Conservation (phyloP, 2,113 vertebrate species). For the Calyptommatus sinebrachiatus region DNA sequence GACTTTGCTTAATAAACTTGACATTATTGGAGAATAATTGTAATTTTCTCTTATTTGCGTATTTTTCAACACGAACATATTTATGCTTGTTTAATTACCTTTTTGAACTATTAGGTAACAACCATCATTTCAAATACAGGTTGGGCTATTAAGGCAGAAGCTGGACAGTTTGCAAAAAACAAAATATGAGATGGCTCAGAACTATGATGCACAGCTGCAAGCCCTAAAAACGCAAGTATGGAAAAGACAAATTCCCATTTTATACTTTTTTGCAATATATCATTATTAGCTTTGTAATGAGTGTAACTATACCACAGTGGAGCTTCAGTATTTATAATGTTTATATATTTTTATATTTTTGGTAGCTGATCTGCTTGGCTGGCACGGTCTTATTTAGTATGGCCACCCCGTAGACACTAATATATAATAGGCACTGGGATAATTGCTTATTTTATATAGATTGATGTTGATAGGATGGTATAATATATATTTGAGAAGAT, state of each 20-base stretch:
- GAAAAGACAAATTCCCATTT: constrained; percentile 37
- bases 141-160: constrained; percentile 71
- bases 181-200: constrained; percentile 68
- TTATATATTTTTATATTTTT: too few relatives aligned
- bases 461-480: too few relatives aligned
- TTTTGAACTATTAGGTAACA: constrained; percentile 39
- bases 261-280: neutral
- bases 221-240: constrained; percentile 75
- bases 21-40: neutral
- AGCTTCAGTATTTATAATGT: too few relatives aligned
- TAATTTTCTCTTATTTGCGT: neutral
- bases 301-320: neutral
- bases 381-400: too few relatives aligned
- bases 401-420: too few relatives aligned
- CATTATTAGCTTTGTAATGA: neutral
- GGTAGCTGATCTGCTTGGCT: too few relatives aligned
- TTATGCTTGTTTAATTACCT: constrained; percentile 11
- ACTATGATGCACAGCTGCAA: constrained; percentile 73
- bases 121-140: constrained; percentile 66
- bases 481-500: too few relatives aligned
- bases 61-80: neutral
- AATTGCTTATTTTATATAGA: too few relatives aligned
- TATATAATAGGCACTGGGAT: too few relatives aligned
- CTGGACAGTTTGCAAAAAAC: constrained; percentile 73
- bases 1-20: too few relatives aligned